A percentile compares a stretch with the other conserved stretches of the same genome.
These are phyloP conservation scores for Shargacucullia verbasci DNA, from an alignment of 2,888 invertebrate genomes.

Conservation along the genomic window DNA sequence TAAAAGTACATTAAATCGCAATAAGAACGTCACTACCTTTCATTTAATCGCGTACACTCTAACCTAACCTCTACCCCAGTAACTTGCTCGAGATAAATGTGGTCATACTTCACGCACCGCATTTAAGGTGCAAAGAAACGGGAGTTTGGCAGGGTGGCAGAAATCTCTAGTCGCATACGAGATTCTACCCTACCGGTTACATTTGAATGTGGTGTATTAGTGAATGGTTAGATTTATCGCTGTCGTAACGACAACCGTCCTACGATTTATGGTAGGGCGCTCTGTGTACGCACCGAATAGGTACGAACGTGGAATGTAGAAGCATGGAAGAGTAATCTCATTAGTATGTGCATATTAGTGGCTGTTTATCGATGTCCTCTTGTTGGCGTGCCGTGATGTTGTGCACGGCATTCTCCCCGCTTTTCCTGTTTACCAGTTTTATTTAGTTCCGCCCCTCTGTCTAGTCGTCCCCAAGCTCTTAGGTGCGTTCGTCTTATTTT, in stretches of 20 bases:
- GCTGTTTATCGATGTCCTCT: conserved; percentile 58
- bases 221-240: conserved; percentile 84
- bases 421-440: conserved; percentile 53
- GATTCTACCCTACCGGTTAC: conserved; percentile 65
- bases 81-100: conserved; percentile 67
- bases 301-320: conserved; percentile 41
- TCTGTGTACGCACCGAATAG: conserved; percentile 46
- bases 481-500: conserved; percentile 45
- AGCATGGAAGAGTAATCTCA: conserved; percentile 53
- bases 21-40: conserved; percentile 36
- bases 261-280: conserved; percentile 74
- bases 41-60: conserved; percentile 41
- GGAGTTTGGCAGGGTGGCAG: conserved; percentile 31
- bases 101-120: conserved; percentile 72
- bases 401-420: conserved; percentile 32
- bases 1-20: conserved; percentile 39
- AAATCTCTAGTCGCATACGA: conserved; percentile 63
- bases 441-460: conserved; percentile 40
- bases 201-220: conserved; percentile 86
- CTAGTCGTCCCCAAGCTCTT: conserved; percentile 28
- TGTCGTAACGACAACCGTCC: conserved; percentile 72
- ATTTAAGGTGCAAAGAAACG: conserved; percentile 68
- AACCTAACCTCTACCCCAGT: conserved; percentile 50
- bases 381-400: conserved; percentile 34
- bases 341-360: conserved; percentile 60